A percentile compares a stretch with the other conserved stretches of the same genome.
These are phyloP conservation scores for Cheirogaleus medius DNA, from an alignment of 2,113 vertebrate species.

Conservation along the genomic window DNA sequence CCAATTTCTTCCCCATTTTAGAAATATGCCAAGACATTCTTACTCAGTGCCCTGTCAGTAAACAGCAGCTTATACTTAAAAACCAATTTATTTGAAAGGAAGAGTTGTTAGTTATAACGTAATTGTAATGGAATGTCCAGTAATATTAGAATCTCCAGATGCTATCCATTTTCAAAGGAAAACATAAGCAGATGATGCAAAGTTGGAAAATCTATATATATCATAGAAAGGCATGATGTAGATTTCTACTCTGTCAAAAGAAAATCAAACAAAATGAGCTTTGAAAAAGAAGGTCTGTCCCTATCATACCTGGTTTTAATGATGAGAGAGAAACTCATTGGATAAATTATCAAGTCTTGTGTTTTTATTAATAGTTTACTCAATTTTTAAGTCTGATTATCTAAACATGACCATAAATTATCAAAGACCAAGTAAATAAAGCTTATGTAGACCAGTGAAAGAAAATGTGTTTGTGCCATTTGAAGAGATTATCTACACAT, in stretches of 20 bases:
- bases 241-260: background rate
- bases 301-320: background rate
- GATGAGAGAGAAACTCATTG: background rate
- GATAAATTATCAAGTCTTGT: background rate
- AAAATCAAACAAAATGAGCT: background rate
- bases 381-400: background rate
- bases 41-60: background rate
- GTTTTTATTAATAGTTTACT: background rate
- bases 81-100: background rate
- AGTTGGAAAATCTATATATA: background rate
- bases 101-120: background rate
- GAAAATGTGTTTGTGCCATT: background rate
- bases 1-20: background rate
- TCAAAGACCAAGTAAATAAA: background rate
- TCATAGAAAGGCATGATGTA: background rate
- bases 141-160: constrained; percentile 25
- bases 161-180: constrained; percentile 12
- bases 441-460: background rate
- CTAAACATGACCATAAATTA: background rate
- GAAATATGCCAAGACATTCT: background rate
- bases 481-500: background rate
- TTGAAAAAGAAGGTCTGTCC: background rate
- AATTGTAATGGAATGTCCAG: constrained; percentile 33
- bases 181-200: background rate
- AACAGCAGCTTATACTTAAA: background rate